A percentile compares a stretch with the other conserved stretches of the same genome.
These are phyloP conservation scores for Condylostylus longicornis DNA, from an alignment of 1,140 invertebrate genomes.

Conservation along the genomic window DNA sequence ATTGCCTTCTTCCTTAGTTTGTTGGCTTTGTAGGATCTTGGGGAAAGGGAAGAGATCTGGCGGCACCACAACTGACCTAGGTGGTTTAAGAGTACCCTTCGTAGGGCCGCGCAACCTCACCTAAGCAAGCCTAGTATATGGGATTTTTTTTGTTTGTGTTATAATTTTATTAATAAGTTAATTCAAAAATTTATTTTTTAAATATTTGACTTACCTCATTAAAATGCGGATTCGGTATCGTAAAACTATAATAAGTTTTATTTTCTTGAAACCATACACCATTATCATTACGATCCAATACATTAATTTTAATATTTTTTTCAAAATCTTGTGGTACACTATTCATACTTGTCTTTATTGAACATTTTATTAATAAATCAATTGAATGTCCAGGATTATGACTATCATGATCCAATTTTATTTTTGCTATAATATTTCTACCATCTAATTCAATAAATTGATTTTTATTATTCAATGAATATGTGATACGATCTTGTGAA, in stretches of 20 bases:
- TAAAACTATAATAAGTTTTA: slow-evolving; percentile 15
- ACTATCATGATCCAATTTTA: slow-evolving; percentile 21
- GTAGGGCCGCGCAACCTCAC: neutral
- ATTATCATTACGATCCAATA: slow-evolving; percentile 29
- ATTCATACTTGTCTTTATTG: neutral
- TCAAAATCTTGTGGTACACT: slow-evolving; percentile 13
- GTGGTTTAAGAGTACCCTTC: neutral
- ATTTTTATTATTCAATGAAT: slow-evolving; percentile 14
- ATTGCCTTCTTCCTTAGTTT: no score
- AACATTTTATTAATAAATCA: slow-evolving; percentile 17
- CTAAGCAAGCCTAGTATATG: neutral
- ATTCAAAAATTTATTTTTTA: no score
- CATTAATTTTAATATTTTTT: slow-evolving; percentile 14
- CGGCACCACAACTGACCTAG: neutral
- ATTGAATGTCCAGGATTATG: slow-evolving; percentile 5
- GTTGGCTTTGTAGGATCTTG: no score
- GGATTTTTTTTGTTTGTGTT: neutral
- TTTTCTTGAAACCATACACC: slow-evolving; percentile 24
- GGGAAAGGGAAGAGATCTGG: no score
- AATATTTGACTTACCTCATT: slow-evolving; percentile 18
- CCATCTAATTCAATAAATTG: slow-evolving; percentile 18
- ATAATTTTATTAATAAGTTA: no score
- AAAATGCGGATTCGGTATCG: slow-evolving; percentile 25
- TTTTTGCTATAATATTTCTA: slow-evolving; percentile 18
- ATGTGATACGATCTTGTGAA: slow-evolving; percentile 13